These are phyloP conservation scores for Apostichopus californicus DNA, from an alignment of 35 echinoderm and acorn worm genomes.

Conservation along the genomic window DNA sequence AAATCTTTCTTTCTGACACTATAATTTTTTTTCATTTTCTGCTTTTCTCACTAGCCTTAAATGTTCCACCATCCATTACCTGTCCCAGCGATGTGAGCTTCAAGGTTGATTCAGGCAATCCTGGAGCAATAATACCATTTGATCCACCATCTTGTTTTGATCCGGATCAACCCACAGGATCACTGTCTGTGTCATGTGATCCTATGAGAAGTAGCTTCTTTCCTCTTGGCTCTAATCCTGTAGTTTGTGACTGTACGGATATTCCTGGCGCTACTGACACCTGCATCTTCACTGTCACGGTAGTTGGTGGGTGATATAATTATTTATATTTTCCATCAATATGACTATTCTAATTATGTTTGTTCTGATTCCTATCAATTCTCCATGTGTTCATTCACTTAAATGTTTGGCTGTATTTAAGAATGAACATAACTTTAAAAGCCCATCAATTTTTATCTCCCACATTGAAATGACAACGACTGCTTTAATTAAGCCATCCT, in stretches of 20 bases:
- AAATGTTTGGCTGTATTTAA: no score
- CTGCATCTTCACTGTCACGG: not conserved
- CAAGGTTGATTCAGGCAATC: not conserved
- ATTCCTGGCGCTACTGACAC: not conserved
- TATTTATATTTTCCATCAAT: not conserved
- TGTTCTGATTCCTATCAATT: no score
- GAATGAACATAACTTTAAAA: no score
- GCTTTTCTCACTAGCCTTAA: not conserved
- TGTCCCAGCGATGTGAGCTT: not conserved
- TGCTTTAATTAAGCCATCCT: no score
- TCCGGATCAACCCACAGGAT: not conserved
- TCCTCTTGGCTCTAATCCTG: not conserved
- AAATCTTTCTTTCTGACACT: no score
- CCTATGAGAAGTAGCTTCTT: not conserved
- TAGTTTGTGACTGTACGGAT: not conserved
- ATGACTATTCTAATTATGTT: no score
- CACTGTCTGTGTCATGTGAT: not conserved
- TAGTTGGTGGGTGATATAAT: not conserved
- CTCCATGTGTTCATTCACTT: no score
- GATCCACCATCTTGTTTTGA: not conserved
- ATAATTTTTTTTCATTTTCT: not conserved
- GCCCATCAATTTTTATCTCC: no score
- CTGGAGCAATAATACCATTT: not conserved
- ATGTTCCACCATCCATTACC: not conserved
- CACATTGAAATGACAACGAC: no score